Evolutionary conservation across 2,113 vertebrate species (phyloP).

Genomic region (Xiphophorus couchianus): DNA sequence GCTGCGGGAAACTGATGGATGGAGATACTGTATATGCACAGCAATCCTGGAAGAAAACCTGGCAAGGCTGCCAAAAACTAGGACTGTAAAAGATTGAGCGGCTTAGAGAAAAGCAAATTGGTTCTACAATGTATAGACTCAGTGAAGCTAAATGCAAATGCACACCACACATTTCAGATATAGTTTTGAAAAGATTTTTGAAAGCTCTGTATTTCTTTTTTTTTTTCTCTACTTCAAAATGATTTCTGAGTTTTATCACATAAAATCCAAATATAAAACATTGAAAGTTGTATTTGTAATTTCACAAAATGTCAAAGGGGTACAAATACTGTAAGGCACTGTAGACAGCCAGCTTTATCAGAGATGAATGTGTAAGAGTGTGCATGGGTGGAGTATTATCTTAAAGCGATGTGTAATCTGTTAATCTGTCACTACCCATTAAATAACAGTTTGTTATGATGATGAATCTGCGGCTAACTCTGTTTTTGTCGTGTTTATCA

Average conservation of each 20-base stretch:
- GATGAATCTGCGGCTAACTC: background rate
- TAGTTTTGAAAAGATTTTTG: too few relatives aligned
- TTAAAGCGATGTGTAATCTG: background rate
- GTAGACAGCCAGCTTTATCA: background rate
- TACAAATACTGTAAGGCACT: background rate
- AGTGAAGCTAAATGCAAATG: too few relatives aligned
- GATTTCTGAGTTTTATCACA: background rate
- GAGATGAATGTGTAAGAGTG: background rate
- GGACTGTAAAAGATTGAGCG: too few relatives aligned
- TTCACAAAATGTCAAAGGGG: background rate
- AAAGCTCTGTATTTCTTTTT: background rate
- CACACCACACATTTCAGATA: too few relatives aligned
- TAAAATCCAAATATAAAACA: background rate
- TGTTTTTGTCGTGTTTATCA: constrained; percentile 68
- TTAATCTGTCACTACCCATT: background rate
- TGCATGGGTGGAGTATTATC: background rate
- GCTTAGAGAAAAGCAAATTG: too few relatives aligned
- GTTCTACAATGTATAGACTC: too few relatives aligned
- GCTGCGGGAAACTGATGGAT: background rate
- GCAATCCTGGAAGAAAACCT: background rate
- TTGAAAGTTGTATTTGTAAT: background rate
- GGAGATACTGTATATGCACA: background rate
- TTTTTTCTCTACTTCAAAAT: background rate
- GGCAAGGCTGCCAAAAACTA: too few relatives aligned
- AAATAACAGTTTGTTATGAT: background rate